phyloP scores from a whole-genome alignment of 30 jellyfish, hydroid and myxozoan species.

The Nemopilema nomurai region DNA sequence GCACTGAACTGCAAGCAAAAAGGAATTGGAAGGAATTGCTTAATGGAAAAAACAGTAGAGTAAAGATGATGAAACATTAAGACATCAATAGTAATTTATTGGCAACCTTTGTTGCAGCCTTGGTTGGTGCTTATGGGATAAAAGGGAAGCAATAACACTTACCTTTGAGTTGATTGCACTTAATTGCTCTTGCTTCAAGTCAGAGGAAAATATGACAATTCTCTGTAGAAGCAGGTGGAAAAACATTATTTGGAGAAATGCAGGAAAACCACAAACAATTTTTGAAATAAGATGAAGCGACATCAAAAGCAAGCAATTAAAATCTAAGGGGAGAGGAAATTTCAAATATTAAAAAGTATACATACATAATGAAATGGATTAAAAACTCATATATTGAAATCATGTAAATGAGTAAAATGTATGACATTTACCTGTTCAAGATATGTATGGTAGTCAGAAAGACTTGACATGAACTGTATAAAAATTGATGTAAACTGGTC shows the following conservation, averaged over 20 bases:
- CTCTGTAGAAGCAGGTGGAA: constrained; percentile 34
- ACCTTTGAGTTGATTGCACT: constrained; percentile 64
- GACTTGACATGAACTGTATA: constrained; percentile 73
- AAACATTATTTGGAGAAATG: not conserved
- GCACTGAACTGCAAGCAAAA: constrained; percentile 52
- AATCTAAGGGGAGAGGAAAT: no score
- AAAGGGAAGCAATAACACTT: not conserved
- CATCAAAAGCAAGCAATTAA: no score
- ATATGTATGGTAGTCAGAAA: constrained; percentile 81
- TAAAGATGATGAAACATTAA: no score
- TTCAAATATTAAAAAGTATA: no score
- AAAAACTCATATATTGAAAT: no score
- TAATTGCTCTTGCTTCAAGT: constrained; percentile 65
- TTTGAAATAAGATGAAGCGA: no score
- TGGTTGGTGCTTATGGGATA: no score
- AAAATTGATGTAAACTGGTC: constrained; percentile 49
- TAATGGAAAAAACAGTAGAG: no score
- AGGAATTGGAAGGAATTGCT: not conserved
- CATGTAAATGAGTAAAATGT: no score
- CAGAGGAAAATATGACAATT: constrained; percentile 58
- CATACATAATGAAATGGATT: no score
- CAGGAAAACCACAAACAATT: not conserved
- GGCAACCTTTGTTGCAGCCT: no score
- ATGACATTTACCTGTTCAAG: constrained; percentile 83
- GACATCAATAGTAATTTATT: no score